A percentile compares a stretch with the other conserved stretches of the same genome.
phyloP scores from a whole-genome alignment of 2,888 invertebrate genomes.

The Ochropleura leucogaster region DNA sequence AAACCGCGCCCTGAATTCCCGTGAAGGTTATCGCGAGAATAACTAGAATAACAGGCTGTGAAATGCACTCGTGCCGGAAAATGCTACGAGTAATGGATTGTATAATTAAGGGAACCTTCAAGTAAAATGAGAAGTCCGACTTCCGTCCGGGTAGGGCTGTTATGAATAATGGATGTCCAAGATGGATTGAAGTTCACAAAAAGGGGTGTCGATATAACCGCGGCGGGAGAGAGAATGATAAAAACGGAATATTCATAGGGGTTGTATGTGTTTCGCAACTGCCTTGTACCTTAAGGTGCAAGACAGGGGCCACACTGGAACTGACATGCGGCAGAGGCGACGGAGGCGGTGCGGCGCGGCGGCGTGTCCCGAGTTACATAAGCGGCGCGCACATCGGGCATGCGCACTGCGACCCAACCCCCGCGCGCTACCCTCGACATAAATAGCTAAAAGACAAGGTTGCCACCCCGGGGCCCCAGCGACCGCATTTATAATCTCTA shows the following conservation, averaged over 20 bases:
- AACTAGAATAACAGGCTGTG: conserved; percentile 74
- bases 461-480: conserved; percentile 87
- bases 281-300: conserved; percentile 49
- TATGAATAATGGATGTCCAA: conserved; percentile 43
- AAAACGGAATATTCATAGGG: conserved; percentile 38
- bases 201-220: conserved; percentile 18
- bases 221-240: conserved; percentile 14
- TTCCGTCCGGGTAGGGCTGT: conserved; percentile 49
- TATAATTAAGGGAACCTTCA: conserved; percentile 62
- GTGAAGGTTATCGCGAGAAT: conserved; percentile 84
- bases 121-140: conserved; percentile 54
- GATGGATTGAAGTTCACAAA: conserved; percentile 45
- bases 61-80: conserved; percentile 62
- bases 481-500: conserved; percentile 89
- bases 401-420: conserved; percentile 84
- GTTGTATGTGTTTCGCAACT: conserved; percentile 21
- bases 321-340: conserved; percentile 71
- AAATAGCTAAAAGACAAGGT: conserved; percentile 90
- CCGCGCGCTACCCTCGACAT: conserved; percentile 86
- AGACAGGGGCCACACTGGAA: conserved; percentile 62
- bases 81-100: conserved; percentile 67
- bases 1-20: conserved; percentile 87
- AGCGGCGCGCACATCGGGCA: conserved; percentile 82
- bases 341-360: conserved; percentile 70
- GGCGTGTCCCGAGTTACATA: conserved; percentile 85